These are phyloP conservation scores for Podocnemis expansa DNA, from an alignment of 2,113 vertebrate species.

Conservation along the genomic window DNA sequence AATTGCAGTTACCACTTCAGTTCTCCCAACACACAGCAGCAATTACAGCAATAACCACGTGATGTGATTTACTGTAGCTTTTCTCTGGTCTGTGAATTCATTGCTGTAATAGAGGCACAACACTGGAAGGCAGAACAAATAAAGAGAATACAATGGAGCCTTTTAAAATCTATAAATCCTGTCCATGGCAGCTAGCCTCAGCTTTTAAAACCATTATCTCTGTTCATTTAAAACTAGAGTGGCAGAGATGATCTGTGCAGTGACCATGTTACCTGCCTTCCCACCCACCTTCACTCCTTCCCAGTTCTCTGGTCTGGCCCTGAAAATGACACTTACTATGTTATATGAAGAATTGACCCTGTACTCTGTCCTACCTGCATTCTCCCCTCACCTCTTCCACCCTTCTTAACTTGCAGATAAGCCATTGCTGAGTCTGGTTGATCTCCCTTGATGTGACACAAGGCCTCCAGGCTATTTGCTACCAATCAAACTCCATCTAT, in stretches of 20 bases:
- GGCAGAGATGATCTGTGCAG: neutral
- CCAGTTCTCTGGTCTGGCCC: neutral
- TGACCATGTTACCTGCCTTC: neutral
- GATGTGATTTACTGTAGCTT: fast-evolving
- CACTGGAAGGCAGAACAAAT: neutral
- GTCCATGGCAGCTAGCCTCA: neutral
- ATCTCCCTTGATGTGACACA: neutral
- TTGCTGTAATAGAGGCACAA: neutral
- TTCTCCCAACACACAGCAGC: fast-evolving
- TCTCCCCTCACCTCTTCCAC: neutral
- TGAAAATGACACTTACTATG: neutral
- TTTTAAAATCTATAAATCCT: neutral
- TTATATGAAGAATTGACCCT: neutral
- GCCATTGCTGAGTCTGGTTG: fast-evolving
- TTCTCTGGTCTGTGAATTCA: neutral
- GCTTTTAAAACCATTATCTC: neutral
- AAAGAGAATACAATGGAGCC: neutral
- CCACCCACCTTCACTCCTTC: neutral
- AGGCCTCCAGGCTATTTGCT: neutral
- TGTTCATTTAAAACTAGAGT: neutral
- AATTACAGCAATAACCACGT: neutral
- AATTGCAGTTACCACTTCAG: neutral
- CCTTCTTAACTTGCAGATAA: neutral
- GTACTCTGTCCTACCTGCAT: neutral
- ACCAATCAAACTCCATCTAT: neutral